A percentile compares a stretch with the other conserved stretches of the same genome.
Conservation (phyloP, 2,888 invertebrate genomes). For the Athalia circularis region DNA sequence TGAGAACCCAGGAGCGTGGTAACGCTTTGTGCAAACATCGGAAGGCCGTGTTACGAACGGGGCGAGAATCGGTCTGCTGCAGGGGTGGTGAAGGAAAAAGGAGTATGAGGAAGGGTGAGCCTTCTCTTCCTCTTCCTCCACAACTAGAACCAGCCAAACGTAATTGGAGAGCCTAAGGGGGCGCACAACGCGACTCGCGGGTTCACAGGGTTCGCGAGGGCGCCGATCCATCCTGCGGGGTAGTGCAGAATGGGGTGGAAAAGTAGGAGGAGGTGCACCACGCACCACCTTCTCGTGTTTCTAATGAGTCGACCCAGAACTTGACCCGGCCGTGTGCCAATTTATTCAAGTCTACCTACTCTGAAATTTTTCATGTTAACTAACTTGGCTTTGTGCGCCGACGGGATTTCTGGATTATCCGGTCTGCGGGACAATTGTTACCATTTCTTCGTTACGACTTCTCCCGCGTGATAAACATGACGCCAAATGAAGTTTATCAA, state of each 20-base stretch:
- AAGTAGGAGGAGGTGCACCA: not conserved
- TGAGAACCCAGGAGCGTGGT: constrained; percentile 58
- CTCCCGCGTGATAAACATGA: no score
- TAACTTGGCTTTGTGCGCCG: constrained; percentile 31
- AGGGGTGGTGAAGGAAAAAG: constrained; percentile 1
- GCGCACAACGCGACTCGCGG: constrained; percentile 39
- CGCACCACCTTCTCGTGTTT: constrained; percentile 61
- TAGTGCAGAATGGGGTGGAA: constrained; percentile 24
- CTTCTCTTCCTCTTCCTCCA: not conserved
- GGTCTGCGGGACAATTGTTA: not conserved
- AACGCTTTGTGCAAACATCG: constrained; percentile 62
- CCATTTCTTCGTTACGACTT: no score
- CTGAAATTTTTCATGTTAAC: constrained; percentile 35
- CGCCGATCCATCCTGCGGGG: constrained; percentile 33
- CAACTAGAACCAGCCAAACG: constrained; percentile 43
- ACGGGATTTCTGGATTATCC: constrained; percentile 2
- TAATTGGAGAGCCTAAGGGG: constrained; percentile 61
- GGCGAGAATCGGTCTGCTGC: constrained; percentile 26
- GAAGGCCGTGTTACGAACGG: constrained; percentile 32
- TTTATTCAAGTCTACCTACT: constrained; percentile 39
- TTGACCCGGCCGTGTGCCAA: constrained; percentile 65
- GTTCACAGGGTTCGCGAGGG: constrained; percentile 43
- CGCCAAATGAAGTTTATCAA: no score
- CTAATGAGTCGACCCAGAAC: constrained; percentile 72
- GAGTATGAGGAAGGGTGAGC: constrained; percentile 30